A percentile compares a stretch with the other conserved stretches of the same genome.
Evolutionary conservation across 2,888 invertebrate genomes (phyloP).

Genomic region (Heliconius cydno): DNA sequence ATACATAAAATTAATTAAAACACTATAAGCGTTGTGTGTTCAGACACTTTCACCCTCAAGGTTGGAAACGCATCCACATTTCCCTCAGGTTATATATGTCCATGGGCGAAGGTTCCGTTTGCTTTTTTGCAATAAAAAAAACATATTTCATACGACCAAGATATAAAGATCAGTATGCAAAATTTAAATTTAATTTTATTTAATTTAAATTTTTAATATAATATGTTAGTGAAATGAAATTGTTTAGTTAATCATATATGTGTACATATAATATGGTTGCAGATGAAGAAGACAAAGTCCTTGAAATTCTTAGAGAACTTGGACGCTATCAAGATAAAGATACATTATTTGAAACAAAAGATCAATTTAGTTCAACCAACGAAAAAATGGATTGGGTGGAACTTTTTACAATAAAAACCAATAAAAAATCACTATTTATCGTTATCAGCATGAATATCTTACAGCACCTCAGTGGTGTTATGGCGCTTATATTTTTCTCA

Average conservation of each 20-base stretch:
- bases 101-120: no score
- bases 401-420: constrained; percentile 55
- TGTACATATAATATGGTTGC: constrained; percentile 50
- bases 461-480: constrained; percentile 39
- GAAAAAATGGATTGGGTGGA: constrained; percentile 53
- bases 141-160: no score
- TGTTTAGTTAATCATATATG: background rate
- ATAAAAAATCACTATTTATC: constrained; percentile 59
- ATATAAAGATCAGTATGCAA: no score
- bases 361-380: constrained; percentile 44
- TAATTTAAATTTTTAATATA: no score
- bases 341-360: constrained; percentile 48
- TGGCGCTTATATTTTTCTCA: constrained; percentile 41
- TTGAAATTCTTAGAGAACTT: constrained; percentile 50
- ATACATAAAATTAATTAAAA: no score
- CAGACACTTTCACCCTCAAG: no score
- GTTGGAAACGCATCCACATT: no score
- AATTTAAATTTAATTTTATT: no score
- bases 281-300: constrained; percentile 54
- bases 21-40: no score
- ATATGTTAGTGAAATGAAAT: background rate
- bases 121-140: no score
- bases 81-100: no score
- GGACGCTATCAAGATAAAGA: constrained; percentile 59
- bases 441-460: constrained; percentile 54